These are phyloP conservation scores for Lacanobia wlatinum DNA, from an alignment of 2,888 invertebrate genomes.

Conservation along the genomic window DNA sequence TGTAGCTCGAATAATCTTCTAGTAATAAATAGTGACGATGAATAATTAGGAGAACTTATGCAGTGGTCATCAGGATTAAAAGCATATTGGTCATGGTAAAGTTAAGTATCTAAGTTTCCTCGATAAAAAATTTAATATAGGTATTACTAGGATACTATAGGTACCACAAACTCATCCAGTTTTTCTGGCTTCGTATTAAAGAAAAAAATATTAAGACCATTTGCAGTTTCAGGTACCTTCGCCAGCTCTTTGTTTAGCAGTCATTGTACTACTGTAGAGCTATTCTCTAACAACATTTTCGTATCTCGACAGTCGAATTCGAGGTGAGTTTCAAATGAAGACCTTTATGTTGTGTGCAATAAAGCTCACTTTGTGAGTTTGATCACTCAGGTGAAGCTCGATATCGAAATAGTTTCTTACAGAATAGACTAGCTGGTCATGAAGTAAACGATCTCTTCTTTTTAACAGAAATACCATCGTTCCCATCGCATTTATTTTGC, in stretches of 20 bases:
- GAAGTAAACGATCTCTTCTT: background rate
- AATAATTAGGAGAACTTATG: background rate
- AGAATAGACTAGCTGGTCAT: background rate
- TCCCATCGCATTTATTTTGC: background rate
- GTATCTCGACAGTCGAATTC: too few relatives aligned
- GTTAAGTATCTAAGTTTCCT: background rate
- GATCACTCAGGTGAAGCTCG: too few relatives aligned
- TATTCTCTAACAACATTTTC: too few relatives aligned
- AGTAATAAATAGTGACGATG: constrained; percentile 1
- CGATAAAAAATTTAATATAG: background rate
- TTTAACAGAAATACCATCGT: background rate
- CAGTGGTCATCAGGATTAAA: background rate
- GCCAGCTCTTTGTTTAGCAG: background rate
- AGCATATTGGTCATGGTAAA: too few relatives aligned
- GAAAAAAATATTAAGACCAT: background rate
- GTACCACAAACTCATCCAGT: background rate
- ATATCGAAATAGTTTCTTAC: too few relatives aligned
- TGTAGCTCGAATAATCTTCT: background rate
- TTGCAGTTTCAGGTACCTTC: background rate
- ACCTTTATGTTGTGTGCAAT: too few relatives aligned
- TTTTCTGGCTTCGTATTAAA: background rate
- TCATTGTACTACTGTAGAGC: too few relatives aligned
- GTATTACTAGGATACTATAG: background rate
- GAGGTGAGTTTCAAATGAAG: too few relatives aligned
- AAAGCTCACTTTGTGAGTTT: too few relatives aligned